A percentile compares a stretch with the other conserved stretches of the same genome.
phyloP scores from a whole-genome alignment of 2,888 invertebrate genomes.

The Nymphalis urticae region DNA sequence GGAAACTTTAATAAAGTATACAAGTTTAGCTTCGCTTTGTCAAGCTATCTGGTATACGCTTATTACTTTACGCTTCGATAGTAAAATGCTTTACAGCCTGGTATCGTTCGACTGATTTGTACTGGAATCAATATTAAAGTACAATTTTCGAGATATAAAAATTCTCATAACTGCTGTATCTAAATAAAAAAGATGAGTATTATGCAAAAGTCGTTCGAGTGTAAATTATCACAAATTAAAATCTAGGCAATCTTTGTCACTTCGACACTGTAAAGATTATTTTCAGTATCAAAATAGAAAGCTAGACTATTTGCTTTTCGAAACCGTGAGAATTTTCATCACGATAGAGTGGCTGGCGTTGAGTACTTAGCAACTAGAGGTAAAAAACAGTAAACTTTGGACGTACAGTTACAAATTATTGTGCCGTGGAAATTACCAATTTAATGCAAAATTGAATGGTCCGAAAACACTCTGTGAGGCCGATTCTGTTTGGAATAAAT shows the following conservation, averaged over 20 bases:
- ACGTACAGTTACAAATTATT: conserved; percentile 77
- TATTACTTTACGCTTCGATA: conserved; percentile 1
- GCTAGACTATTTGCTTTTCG: conserved; percentile 65
- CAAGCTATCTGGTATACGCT: neutral
- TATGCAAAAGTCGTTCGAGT: conserved; percentile 35
- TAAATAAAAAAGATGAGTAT: conserved; percentile 36
- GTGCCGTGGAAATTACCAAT: conserved; percentile 78
- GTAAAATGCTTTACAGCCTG: neutral
- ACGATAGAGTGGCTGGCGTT: conserved; percentile 32
- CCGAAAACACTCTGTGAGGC: conserved; percentile 65
- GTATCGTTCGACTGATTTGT: neutral
- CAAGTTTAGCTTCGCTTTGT: conserved; percentile 4
- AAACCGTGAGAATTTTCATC: conserved; percentile 72
- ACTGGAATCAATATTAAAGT: neutral
- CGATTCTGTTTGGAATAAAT: conserved; percentile 78
- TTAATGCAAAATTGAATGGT: conserved; percentile 77
- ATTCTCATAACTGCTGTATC: conserved; percentile 28
- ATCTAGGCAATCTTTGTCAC: conserved; percentile 36
- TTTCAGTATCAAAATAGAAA: conserved; percentile 63
- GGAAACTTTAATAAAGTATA: conserved; percentile 6
- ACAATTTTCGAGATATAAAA: conserved; percentile 7
- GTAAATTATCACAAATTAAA: conserved; percentile 39
- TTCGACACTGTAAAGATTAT: conserved; percentile 41
- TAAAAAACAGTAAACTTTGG: conserved; percentile 67
- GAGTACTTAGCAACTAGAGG: conserved; percentile 49